A percentile compares a stretch with the other conserved stretches of the same genome.
Conservation (phyloP, 1,140 invertebrate genomes). For the Armadillidium nasatum region DNA sequence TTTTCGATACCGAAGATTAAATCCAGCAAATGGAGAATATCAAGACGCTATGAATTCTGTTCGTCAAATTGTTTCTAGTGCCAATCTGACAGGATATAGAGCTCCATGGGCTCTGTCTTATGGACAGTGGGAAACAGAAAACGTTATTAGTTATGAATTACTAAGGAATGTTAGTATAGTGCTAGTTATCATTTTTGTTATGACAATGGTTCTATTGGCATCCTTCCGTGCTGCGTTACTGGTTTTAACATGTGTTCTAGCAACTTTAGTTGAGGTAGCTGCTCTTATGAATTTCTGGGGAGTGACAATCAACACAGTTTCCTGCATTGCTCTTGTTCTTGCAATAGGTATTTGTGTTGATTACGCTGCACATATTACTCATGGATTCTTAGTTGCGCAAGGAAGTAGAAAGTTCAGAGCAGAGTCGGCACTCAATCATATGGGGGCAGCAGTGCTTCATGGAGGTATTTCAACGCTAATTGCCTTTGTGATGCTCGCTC, state of each 20-base stretch:
- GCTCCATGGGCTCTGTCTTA: constrained; percentile 40
- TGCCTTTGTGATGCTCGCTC: constrained; percentile 53
- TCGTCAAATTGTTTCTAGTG: constrained; percentile 19
- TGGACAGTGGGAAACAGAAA: constrained; percentile 44
- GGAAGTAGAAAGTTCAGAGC: constrained; percentile 53
- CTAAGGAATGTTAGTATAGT: constrained; percentile 56
- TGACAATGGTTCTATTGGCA: constrained; percentile 56
- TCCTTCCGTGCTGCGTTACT: constrained; percentile 55
- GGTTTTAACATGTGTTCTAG: constrained; percentile 54
- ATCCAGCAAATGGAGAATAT: neutral
- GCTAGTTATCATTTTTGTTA: constrained; percentile 53
- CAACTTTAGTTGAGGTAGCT: constrained; percentile 57
- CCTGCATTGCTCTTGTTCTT: constrained; percentile 56
- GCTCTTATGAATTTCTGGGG: constrained; percentile 57
- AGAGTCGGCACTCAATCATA: constrained; percentile 50
- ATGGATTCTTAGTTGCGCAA: constrained; percentile 54
- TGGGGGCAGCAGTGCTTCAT: constrained; percentile 55
- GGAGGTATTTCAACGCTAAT: constrained; percentile 56
- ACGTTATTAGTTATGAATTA: constrained; percentile 57
- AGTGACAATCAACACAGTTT: constrained; percentile 57
- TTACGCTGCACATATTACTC: constrained; percentile 58
- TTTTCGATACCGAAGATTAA: neutral
- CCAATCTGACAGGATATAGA: constrained; percentile 29
- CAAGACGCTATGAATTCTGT: constrained; percentile 22
- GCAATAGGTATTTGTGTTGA: constrained; percentile 57